Base-by-base conservation (phyloP, 2,888 invertebrate species). In the Lochmaea crataegi region DNA sequence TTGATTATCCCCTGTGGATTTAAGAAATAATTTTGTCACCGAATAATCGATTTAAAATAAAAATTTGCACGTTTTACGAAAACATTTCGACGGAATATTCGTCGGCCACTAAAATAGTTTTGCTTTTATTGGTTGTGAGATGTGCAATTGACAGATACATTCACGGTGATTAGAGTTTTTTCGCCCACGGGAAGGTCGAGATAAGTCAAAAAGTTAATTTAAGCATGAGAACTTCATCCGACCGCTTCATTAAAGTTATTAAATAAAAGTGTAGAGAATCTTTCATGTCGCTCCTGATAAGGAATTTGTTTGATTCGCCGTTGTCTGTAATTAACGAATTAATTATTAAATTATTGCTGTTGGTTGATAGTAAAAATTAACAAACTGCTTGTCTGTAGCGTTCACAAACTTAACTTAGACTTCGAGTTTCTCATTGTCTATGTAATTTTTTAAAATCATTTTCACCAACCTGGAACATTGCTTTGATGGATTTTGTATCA, bases 171-270 rank as follows among this genome's bases (percentile, higher is more conserved):
- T 73, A 45, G 41, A 65, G 60, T 41, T 63, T 18, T 32, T 7
- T 56, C 75, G 71, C 76, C 76, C 65, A 77, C 75, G 32, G 63
- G 14, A 65, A 73, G 76, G 75, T 76, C 71, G 69, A 72, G 66
- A 67, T 14, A 74, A 72, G 76, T 77, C 73, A 77, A 75, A 72
- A 41, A 65, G 68, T 63, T 72, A 68, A 77, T 74, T 75, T 57
- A 72, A 69, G 51, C 73, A 63, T 77, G 76, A 57, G 76, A 77
- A 75, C 74, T 76, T 53, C 61, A n/a, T 61, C 41, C 41, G 16
- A 61, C 16, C 41, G 61, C 41, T 61, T 12, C 7, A 71, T 41
- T 41, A 42, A 61, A 61, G 41, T 41, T 45, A 64, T 64, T 64
- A 64, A 64, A 64, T 64, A 12, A 64, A 64, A 64, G 22, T 64